These are phyloP conservation scores for Galerucella pusilla DNA, from an alignment of 2,888 invertebrate genomes.

Conservation along the genomic window DNA sequence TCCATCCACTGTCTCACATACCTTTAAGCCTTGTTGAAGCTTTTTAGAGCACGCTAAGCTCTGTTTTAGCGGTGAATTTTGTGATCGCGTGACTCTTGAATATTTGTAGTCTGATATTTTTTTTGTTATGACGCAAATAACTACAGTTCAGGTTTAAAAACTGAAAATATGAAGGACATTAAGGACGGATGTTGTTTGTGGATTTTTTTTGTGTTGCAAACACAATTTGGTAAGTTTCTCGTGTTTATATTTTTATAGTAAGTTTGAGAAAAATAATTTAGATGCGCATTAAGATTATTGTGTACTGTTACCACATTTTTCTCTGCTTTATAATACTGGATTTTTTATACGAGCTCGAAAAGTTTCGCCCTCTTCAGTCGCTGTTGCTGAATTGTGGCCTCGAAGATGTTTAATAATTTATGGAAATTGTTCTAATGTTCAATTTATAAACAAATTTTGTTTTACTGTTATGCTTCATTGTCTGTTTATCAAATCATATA, in stretches of 20 bases:
- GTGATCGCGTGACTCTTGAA: conserved; percentile 39
- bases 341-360: too few species aligned
- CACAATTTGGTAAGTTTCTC: conserved; percentile 27
- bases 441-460: too few species aligned
- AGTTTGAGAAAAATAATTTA: background rate
- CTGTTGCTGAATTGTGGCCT: too few species aligned
- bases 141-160: conserved; percentile 10
- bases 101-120: conserved; percentile 29
- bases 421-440: too few species aligned
- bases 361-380: too few species aligned
- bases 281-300: too few species aligned
- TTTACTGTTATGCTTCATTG: too few species aligned
- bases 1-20: conserved; percentile 43
- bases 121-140: conserved; percentile 29
- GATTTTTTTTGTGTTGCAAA: conserved; percentile 25
- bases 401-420: too few species aligned
- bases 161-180: conserved; percentile 27
- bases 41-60: conserved; percentile 33
- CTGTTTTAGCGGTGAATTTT: conserved; percentile 42
- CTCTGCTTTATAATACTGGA: too few species aligned
- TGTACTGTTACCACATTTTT: too few species aligned
- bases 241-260: background rate
- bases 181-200: conserved; percentile 14
- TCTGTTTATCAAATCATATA: too few species aligned
- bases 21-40: conserved; percentile 30